Percentiles rank a stretch among this genome's conserved stretches.
phyloP scores from a whole-genome alignment of 2,113 vertebrate genomes.

The Notarius lentiginosus region DNA sequence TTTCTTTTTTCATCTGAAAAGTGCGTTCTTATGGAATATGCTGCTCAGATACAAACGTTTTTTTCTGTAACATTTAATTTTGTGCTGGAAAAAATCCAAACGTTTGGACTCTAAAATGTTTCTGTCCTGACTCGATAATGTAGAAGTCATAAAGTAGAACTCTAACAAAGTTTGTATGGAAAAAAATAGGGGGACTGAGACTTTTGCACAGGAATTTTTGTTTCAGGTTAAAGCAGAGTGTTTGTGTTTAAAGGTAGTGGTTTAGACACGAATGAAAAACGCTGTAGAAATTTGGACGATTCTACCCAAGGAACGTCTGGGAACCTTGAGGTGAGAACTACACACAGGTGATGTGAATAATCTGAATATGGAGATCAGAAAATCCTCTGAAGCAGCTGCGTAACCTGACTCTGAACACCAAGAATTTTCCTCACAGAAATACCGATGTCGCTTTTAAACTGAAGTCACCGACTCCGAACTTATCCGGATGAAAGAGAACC shows the following conservation, averaged over 20 bases:
- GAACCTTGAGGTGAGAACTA: not conserved
- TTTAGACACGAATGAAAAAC: no score
- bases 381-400: not conserved
- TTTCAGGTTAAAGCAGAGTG: not conserved
- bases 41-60: no score
- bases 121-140: no score
- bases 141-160: no score
- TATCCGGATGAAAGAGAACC: not conserved
- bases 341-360: not conserved
- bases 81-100: no score
- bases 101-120: no score
- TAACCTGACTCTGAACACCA: not conserved
- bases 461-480: not conserved
- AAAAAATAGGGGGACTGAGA: no score
- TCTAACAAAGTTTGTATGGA: no score
- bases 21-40: no score
- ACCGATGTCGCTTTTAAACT: not conserved
- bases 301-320: not conserved
- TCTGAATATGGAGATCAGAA: not conserved
- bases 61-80: no score
- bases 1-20: no score
- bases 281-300: not conserved
- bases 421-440: not conserved
- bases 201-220: not conserved
- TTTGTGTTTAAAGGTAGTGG: not conserved